Evolutionary conservation across 2,113 vertebrate genomes (phyloP), one percentile per base, ranked within the genome.

Genomic region (Muntiacus reevesi): DNA sequence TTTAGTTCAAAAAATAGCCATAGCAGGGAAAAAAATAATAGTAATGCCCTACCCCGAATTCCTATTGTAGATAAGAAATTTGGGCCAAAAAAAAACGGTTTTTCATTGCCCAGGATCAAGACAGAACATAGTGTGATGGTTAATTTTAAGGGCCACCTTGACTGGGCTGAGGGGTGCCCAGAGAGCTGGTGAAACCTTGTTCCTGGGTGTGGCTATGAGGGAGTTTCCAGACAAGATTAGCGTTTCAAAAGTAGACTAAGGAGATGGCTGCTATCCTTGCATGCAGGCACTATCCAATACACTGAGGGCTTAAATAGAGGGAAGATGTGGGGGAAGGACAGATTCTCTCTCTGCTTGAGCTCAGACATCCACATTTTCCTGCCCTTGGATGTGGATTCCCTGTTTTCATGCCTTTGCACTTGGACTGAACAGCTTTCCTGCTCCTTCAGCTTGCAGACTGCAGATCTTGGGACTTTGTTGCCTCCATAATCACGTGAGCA

Each of bases 1-100:
- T 76, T 21, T 87, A 94, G 86, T 87, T 98, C 78, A 95, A 81
- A 92, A 97, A 94, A 87, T 55, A 87, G 50, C 17, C 47, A 19
- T 43, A 76, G 82, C 71, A 96, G n/a, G 11, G 3, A 7, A 67
- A 71, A 36, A 71, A n/a, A 81, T 92, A 87, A 33, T 59, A 90
- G n/a, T 30, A 82, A 52, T 33, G 2, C 5, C 30, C 40, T 88
- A 2, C 6, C 16, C 2, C 15, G 8, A 60, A 43, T 86, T 14
- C 8, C 21, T 60, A 47, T 21, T 81, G 9, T 16, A 67, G 25
- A 85, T 92, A 36, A 97, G 9, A 97, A 71, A 87, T 89, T 10
- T 79, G 85, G 25, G 11, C 12, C 10, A 85, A 79, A 36, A 10
- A 92, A 25, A 10, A 92, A 25, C 6, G 93, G 94, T 57, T 64